Evolutionary conservation across 2,113 vertebrate genomes (phyloP).

Genomic region (Lepisosteus oculatus): DNA sequence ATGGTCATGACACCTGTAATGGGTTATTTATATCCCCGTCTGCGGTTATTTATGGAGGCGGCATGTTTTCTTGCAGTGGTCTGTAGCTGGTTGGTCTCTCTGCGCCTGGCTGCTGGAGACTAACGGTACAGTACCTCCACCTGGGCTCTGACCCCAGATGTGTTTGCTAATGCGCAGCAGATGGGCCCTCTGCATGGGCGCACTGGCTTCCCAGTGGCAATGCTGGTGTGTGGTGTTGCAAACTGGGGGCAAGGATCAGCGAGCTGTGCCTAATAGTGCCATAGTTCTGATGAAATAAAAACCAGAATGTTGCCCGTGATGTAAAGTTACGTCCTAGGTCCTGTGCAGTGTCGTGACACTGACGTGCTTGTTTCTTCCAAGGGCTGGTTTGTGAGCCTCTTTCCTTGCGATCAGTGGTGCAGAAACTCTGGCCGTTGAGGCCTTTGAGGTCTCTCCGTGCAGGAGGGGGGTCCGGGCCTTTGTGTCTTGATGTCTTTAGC

Average conservation of each 20-base stretch:
- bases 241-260: neutral
- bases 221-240: neutral
- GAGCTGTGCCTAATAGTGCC: neutral
- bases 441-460: neutral
- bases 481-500: conserved; percentile 43
- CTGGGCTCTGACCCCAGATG: conserved; percentile 30
- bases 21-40: neutral
- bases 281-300: no score
- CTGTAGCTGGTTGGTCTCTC: conserved; percentile 14
- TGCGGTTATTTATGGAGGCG: neutral
- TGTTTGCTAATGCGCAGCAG: conserved; percentile 40
- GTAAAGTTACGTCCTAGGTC: no score
- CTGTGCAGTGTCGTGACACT: no score
- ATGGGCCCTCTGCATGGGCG: conserved; percentile 26
- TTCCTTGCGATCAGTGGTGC: conserved; percentile 18
- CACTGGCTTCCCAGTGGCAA: neutral
- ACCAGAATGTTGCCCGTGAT: no score
- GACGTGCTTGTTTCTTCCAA: no score
- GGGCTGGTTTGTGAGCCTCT: no score
- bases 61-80: neutral
- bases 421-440: no score
- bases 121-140: no score
- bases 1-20: neutral
- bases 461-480: conserved; percentile 20
- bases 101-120: conserved; percentile 6